phyloP scores from a whole-genome alignment of 2,888 invertebrate species.

The Scaptomyza polygonia region DNA sequence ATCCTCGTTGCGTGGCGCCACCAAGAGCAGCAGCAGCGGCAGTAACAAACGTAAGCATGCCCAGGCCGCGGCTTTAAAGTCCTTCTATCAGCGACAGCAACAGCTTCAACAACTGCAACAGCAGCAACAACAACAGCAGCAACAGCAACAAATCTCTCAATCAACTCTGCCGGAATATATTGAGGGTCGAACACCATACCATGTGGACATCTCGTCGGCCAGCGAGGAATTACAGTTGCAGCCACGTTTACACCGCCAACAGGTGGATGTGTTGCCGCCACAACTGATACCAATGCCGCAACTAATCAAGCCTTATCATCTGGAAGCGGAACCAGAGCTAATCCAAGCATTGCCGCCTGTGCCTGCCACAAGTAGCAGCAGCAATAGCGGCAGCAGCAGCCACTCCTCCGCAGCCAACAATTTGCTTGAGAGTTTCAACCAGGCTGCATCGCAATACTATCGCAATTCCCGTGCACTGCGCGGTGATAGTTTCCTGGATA shows the following conservation, averaged over 20 bases:
- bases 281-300: slow-evolving; percentile 82
- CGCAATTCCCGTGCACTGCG: slow-evolving; percentile 77
- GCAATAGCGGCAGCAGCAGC: slow-evolving; percentile 37
- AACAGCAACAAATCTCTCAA: slow-evolving; percentile 28
- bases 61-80: slow-evolving; percentile 41
- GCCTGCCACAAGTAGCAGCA: slow-evolving; percentile 31
- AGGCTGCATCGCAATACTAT: slow-evolving; percentile 64
- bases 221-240: slow-evolving; percentile 69
- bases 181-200: slow-evolving; percentile 89
- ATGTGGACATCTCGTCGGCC: slow-evolving; percentile 86
- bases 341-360: slow-evolving; percentile 81
- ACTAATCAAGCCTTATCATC: slow-evolving; percentile 81
- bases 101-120: slow-evolving; percentile 47
- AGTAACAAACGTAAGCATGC: slow-evolving; percentile 65
- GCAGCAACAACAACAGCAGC: slow-evolving; percentile 39
- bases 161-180: slow-evolving; percentile 85
- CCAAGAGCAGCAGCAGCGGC: slow-evolving; percentile 33
- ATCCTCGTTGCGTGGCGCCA: slow-evolving; percentile 66
- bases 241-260: slow-evolving; percentile 77
- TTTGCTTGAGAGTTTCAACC: slow-evolving; percentile 70
- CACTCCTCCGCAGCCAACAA: slow-evolving; percentile 50
- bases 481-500: slow-evolving; percentile 70
- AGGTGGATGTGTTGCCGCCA: slow-evolving; percentile 83
- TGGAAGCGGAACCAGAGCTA: slow-evolving; percentile 82
- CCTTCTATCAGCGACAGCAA: slow-evolving; percentile 53